These are phyloP conservation scores for Hirtodrosophila duncani DNA, from an alignment of 2,888 invertebrate genomes.

Conservation along the genomic window DNA sequence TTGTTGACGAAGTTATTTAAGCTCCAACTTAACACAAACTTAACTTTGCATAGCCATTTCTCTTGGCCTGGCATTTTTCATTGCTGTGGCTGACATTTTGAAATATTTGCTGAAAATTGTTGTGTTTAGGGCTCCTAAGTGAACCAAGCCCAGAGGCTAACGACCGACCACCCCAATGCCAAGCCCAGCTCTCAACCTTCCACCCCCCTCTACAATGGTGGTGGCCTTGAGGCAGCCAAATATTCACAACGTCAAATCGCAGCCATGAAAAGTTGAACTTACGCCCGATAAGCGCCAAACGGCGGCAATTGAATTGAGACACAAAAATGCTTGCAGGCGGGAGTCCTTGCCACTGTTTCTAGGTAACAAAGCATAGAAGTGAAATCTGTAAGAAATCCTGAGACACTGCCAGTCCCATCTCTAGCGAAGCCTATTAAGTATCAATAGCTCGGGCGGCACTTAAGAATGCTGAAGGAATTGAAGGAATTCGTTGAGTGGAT, in stretches of 20 bases:
- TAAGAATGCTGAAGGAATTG: no score
- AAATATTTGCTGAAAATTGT: constrained; percentile 61
- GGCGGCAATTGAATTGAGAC: constrained; percentile 47
- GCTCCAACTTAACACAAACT: constrained; percentile 18
- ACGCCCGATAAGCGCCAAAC: constrained; percentile 39
- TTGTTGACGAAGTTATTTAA: constrained; percentile 22
- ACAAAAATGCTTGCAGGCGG: constrained; percentile 41
- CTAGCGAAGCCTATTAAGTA: no score
- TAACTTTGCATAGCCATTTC: constrained; percentile 52
- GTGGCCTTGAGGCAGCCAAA: background rate
- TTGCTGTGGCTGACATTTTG: constrained; percentile 65
- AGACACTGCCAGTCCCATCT: no score
- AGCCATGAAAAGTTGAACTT: constrained; percentile 34
- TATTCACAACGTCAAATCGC: background rate
- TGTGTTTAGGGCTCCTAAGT: constrained; percentile 21
- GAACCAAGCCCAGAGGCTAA: constrained; percentile 15
- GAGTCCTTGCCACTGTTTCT: no score
- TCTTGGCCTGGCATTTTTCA: constrained; percentile 42
- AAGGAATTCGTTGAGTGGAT: no score
- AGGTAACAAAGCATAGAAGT: no score
- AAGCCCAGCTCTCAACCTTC: background rate
- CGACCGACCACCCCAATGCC: constrained; percentile 22
- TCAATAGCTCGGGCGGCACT: no score
- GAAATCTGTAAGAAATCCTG: no score
- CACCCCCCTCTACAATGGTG: no score